Evolutionary conservation across 2,888 invertebrate species (phyloP).

Genomic region (Cosmia trapezina): DNA sequence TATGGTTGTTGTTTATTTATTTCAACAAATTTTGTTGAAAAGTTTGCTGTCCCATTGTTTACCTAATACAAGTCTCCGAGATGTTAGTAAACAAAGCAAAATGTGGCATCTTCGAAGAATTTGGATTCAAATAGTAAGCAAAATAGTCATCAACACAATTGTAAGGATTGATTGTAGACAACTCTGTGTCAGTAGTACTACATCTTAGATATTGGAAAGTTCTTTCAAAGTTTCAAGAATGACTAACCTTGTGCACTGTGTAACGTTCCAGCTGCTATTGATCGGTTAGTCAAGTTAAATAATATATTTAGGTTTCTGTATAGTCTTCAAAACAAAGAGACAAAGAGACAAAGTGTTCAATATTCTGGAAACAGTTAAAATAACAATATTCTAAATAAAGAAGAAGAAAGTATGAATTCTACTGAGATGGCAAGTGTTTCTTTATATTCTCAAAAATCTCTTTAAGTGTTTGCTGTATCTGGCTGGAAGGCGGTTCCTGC

Average conservation of each 20-base stretch:
- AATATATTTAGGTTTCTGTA: not conserved
- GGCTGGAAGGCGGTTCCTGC: constrained; percentile 80
- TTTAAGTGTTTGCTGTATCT: constrained; percentile 26
- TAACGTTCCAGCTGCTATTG: constrained; percentile 20
- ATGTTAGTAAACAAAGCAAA: constrained; percentile 29
- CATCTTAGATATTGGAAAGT: not conserved
- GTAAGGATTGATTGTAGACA: not conserved
- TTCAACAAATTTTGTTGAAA: not conserved
- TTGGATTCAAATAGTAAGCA: constrained; percentile 43
- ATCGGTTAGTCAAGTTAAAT: constrained; percentile 15
- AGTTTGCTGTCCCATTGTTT: not conserved
- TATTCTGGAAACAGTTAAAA: not conserved
- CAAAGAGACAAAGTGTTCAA: too few relatives aligned
- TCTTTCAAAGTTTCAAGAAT: constrained; percentile 18
- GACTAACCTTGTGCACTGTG: constrained; percentile 4
- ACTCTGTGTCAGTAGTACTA: constrained; percentile 10
- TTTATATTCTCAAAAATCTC: not conserved
- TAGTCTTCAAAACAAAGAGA: not conserved
- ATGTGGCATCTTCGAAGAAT: constrained; percentile 28
- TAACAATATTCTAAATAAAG: not conserved
- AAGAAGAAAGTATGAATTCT: not conserved
- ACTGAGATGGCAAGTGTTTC: not conserved
- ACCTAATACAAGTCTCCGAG: not conserved
- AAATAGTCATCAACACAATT: not conserved
- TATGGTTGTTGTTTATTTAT: constrained; percentile 10